Conservation (phyloP, 2,888 invertebrate species). For the Meteorus colon region DNA sequence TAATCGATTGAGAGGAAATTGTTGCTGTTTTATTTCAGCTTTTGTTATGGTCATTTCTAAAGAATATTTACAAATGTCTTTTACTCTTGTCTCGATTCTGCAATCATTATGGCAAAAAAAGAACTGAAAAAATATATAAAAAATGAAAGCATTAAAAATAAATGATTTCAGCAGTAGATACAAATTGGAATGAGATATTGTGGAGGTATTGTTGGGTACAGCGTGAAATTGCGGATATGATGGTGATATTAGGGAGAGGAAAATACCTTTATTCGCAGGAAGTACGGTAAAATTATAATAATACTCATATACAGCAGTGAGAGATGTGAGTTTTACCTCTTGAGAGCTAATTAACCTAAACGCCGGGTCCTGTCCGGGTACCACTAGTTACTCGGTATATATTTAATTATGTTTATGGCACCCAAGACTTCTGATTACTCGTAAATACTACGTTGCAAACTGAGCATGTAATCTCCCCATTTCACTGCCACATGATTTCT, state of each 20-base stretch:
- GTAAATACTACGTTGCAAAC: constrained; percentile 55
- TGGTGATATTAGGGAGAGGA: neutral
- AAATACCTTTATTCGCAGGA: constrained; percentile 33
- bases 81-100: no score
- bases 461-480: constrained; percentile 55
- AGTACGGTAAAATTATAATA: constrained; percentile 25
- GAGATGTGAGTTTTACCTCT: constrained; percentile 26
- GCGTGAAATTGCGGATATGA: constrained; percentile 38
- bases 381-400: constrained; percentile 56
- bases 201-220: constrained; percentile 24
- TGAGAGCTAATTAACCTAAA: constrained; percentile 56
- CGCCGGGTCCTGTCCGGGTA: constrained; percentile 45
- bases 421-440: constrained; percentile 56
- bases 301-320: neutral
- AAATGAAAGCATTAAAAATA: neutral
- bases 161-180: neutral
- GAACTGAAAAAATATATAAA: neutral
- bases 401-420: constrained; percentile 59
- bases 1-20: no score
- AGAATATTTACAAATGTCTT: no score
- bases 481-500: constrained; percentile 11
- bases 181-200: constrained; percentile 36
- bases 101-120: neutral
- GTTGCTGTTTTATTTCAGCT: no score
- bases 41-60: no score